Evolutionary conservation across 2,888 invertebrate genomes (phyloP).

Genomic region (Lasioglossum malachurum): DNA sequence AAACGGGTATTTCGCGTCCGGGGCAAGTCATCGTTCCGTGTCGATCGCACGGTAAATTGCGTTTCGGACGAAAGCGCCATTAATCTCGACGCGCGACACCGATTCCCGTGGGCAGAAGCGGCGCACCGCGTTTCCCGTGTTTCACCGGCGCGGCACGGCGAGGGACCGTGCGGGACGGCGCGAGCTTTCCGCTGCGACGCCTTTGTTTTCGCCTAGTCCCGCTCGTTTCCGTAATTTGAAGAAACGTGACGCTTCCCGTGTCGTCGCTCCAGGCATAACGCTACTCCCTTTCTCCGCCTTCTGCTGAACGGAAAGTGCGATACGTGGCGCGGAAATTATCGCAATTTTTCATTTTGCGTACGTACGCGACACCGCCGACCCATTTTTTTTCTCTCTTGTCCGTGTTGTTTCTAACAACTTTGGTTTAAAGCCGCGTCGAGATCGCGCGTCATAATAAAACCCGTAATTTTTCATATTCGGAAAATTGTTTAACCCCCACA

Average conservation of each 20-base stretch:
- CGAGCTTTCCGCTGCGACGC: constrained; percentile 54
- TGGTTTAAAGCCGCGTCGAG: not conserved
- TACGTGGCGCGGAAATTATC: constrained; percentile 2
- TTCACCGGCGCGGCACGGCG: constrained; percentile 4
- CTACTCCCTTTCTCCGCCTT: not conserved
- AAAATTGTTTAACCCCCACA: not conserved
- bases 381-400: not conserved
- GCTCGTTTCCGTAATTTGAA: constrained; percentile 51
- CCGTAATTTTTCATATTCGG: not conserved
- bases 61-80: constrained; percentile 68
- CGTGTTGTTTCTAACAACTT: not conserved
- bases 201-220: constrained; percentile 49
- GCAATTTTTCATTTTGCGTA: constrained; percentile 5
- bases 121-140: constrained; percentile 53
- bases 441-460: not conserved
- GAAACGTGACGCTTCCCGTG: constrained; percentile 38
- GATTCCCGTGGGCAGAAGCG: constrained; percentile 55
- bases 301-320: not conserved
- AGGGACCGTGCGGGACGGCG: not conserved
- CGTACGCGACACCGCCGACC: not conserved
- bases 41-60: constrained; percentile 72
- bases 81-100: constrained; percentile 65
- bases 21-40: constrained; percentile 67
- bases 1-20: constrained; percentile 37
- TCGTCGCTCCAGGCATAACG: constrained; percentile 3